These are phyloP conservation scores for Rostratula benghalensis DNA, from an alignment of 2,113 vertebrate species.

Conservation along the genomic window DNA sequence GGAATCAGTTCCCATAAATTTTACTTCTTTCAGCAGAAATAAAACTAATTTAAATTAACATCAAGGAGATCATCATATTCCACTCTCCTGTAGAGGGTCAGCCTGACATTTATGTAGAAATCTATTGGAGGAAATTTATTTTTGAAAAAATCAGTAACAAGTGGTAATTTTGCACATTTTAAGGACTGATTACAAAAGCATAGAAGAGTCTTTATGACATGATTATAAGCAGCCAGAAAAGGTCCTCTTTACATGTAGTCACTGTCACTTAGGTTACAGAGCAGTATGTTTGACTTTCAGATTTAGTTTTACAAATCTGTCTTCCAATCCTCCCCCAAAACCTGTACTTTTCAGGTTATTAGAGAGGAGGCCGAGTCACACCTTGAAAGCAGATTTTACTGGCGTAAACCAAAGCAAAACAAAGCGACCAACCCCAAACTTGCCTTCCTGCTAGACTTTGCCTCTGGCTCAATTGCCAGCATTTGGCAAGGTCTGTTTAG, in stretches of 20 bases:
- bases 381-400: not conserved
- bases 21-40: not conserved
- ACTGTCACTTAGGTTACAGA: not conserved
- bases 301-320: not conserved
- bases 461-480: not conserved
- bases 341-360: not conserved
- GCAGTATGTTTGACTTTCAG: not conserved
- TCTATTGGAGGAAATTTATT: not conserved
- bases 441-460: not conserved
- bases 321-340: not conserved
- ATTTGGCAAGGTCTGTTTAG: not conserved
- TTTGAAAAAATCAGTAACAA: not conserved
- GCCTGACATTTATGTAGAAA: not conserved
- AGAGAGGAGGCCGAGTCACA: not conserved
- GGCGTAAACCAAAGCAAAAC: not conserved
- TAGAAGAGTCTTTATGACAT: not conserved
- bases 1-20: not conserved
- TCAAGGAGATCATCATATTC: not conserved
- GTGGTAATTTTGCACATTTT: not conserved
- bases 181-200: not conserved
- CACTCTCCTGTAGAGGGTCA: not conserved
- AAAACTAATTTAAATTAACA: conserved; percentile 5
- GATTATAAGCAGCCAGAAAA: not conserved
- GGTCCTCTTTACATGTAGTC: not conserved
- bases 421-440: not conserved